Evolutionary conservation across 2,888 invertebrate genomes (phyloP), one percentile per base, ranked within the genome.

Genomic region (Lacanobia oleracea): DNA sequence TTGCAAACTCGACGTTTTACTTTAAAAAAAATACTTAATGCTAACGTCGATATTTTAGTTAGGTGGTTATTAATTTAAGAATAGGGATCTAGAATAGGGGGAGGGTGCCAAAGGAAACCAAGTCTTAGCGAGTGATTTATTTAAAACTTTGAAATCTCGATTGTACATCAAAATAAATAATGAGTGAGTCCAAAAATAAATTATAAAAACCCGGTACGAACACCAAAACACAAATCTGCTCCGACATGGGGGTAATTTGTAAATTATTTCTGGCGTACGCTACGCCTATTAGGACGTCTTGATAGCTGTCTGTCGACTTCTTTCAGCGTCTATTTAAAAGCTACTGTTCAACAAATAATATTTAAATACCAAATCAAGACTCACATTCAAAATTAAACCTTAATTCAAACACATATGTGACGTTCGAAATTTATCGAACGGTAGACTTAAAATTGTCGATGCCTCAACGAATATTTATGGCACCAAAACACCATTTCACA

Each of bases 251-350:
- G 87, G 88, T 92, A 92, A 94, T 95, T 95, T 95, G 94, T 95
- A 93, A 94, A 93, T 94, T 95, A 95, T 95, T 95, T 93, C 92
- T 93, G 93, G 92, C 93, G 81, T 89, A 89, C 90, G 93, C 87
- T 92, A 94, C 94, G 94, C 94, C 95, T 95, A 95, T 96, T 96
- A 96, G 95, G 90, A 92, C 91, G 90, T 92, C 95, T 94, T 95
- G 95, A 95, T 94, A 92, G 94, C 92, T 93, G 93, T 90, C 95
- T 92, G 94, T 94, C 94, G 90, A 92, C 92, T 94, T 95, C 95
- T 96, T 95, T 96, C 96, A 95, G 91, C 96, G 84, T 95, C 93
- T 95, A 94, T 95, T 95, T 96, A 94, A 96, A 94, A 95, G 93
- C 94, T 88, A 91, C 91, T 85, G 88, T 86, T 89, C 84, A 79